Conservation (phyloP, 2,797 vertebrate genomes). For the Miichthys miiuy region DNA sequence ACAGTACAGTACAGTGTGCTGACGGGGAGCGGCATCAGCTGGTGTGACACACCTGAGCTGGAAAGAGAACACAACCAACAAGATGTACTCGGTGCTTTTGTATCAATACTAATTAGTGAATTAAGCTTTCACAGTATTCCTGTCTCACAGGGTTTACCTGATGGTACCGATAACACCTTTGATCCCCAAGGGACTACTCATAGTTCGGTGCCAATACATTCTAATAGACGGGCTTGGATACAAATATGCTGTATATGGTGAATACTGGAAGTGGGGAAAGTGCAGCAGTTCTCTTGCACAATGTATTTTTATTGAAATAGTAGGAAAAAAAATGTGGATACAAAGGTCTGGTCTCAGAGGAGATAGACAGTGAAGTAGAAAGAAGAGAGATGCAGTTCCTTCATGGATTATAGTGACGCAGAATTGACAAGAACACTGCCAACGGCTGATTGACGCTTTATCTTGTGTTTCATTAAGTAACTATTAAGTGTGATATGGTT, state of each 20-base stretch:
- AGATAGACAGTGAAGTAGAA: no score
- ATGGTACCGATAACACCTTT: neutral
- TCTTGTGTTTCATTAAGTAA: no score
- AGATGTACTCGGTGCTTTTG: conserved; percentile 6
- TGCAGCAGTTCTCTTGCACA: neutral
- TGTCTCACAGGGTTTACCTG: neutral
- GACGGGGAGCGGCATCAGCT: conserved; percentile 17
- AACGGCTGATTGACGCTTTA: no score
- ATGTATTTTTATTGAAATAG: neutral
- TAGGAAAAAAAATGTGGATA: neutral
- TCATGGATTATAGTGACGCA: no score
- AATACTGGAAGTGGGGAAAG: neutral
- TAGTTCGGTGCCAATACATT: neutral
- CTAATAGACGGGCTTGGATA: neutral
- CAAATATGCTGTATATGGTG: neutral
- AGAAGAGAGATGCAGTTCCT: no score
- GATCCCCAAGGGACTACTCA: neutral
- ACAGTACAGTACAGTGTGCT: neutral
- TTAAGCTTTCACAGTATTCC: neutral
- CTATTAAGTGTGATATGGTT: no score
- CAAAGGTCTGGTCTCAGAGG: no score
- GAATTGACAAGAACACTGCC: no score
- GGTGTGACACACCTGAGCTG: conserved; percentile 13
- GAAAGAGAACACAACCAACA: neutral
- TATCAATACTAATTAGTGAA: conserved; percentile 17